A percentile compares a stretch with the other conserved stretches of the same genome.
These are phyloP conservation scores for Polypedilum pembai DNA, from an alignment of 1,140 invertebrate species.

Conservation along the genomic window DNA sequence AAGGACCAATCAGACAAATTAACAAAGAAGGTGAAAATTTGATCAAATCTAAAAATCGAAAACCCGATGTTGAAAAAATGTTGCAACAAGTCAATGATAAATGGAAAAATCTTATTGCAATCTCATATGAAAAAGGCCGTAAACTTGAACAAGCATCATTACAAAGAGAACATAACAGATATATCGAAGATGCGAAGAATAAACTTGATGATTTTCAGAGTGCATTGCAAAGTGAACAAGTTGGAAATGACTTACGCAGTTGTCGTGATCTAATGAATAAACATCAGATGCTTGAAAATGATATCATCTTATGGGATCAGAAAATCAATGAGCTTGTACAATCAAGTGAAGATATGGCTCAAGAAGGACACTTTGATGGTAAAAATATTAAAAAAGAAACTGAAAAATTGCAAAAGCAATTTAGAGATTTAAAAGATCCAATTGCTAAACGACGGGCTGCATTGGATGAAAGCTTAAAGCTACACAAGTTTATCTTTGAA, in stretches of 20 bases:
- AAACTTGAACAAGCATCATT: slow-evolving; percentile 53
- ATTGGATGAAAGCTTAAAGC: slow-evolving; percentile 73
- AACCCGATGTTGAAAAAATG: slow-evolving; percentile 56
- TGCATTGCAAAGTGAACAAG: slow-evolving; percentile 68
- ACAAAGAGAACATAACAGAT: slow-evolving; percentile 44
- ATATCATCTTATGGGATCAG: slow-evolving; percentile 67
- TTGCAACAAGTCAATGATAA: slow-evolving; percentile 61
- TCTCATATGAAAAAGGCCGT: slow-evolving; percentile 76
- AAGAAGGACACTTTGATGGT: slow-evolving; percentile 89
- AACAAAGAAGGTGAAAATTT: slow-evolving; percentile 69
- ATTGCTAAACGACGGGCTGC: slow-evolving; percentile 60
- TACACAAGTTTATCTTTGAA: slow-evolving; percentile 90
- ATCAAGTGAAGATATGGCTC: slow-evolving; percentile 81
- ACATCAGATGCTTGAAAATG: slow-evolving; percentile 73
- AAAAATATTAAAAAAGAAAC: slow-evolving; percentile 74
- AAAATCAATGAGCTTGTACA: slow-evolving; percentile 67
- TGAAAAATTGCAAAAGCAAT: slow-evolving; percentile 59
- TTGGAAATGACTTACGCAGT: slow-evolving; percentile 75
- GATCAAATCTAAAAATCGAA: slow-evolving; percentile 61
- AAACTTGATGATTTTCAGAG: slow-evolving; percentile 72
- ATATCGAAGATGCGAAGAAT: slow-evolving; percentile 69
- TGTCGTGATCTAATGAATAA: slow-evolving; percentile 84
- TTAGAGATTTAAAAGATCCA: slow-evolving; percentile 56
- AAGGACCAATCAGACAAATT: slow-evolving; percentile 75
- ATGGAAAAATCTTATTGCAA: slow-evolving; percentile 61